Base-by-base conservation (phyloP, 2,113 vertebrate species). In the Acrocephalus arundinaceus region DNA sequence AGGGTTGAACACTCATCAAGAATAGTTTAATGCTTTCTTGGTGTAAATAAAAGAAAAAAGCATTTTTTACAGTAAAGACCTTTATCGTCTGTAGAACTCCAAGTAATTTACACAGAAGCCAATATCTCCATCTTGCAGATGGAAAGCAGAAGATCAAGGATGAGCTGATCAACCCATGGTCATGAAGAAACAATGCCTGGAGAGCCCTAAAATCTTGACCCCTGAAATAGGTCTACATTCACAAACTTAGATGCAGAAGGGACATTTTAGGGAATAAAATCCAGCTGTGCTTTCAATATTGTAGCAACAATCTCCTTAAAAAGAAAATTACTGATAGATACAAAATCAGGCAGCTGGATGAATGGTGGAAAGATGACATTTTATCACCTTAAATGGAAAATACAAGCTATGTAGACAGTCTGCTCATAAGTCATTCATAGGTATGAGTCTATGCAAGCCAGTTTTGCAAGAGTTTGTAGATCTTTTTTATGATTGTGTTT, bases 331-430 rank as follows among this genome's bases (percentile, higher is more conserved):
- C 15, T 17, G 35, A 57, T 65, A 13, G 0, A 57, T 68, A 58
- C 1, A 7, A 84, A 94, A 76, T 28, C 51, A 89, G 65, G 35
- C 61, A 93, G 58, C 45, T 78, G 52, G 66, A 66, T 91, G 81
- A 89, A 84, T 33, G 58, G 31, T 61, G 54, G 46, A 79, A 86
- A 70, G 79, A 68, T 54, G 80, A 78, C 33, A 92, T 73, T 46
- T 70, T 65, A 90, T 95, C 86, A 65, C 80, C 92, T 90, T 90
- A 94, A 95, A 94, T 82, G 86, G 94, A 96, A 96, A 95, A 92
- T 43, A 84, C n/a, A 85, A 89, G 86, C 54, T 62, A 68, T 51
- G 70, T 58, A 90, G 90, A 71, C 58, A 72, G 61, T n/a, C 65
- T 92, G 80, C 45, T 90, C 76, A 27, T 68, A 55, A 74, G 61